Evolutionary conservation across 2,888 invertebrate genomes (phyloP), one percentile per base, ranked within the genome.

Genomic region (Orthosia gothica): DNA sequence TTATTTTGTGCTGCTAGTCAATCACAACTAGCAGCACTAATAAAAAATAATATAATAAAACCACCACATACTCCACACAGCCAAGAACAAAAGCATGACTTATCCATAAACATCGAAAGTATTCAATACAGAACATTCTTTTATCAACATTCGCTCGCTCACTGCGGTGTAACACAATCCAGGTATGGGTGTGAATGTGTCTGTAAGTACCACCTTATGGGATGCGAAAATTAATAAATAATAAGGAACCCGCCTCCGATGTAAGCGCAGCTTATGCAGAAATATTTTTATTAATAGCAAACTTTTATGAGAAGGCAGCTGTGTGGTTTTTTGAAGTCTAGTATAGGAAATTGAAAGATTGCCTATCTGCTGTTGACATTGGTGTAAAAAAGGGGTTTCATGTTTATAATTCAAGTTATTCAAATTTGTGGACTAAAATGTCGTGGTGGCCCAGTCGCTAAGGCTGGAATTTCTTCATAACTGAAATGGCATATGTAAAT

Each of bases 191-290:
- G 95, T 94, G 93, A 95, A 94, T 93, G 87, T 87, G 88, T 91
- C 83, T 91, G 93, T 93, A 92, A 92, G 91, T 90, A 90, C 88
- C 88, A 84, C 88, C 81, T 88, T 87, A 90, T 89, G 89, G 91
- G 91, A 91, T 89, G 92, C 91, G 89, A 93, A 94, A 94, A 94
- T 95, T 95, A 95, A 95, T 95, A 94, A 94, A 95, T 93, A 92
- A 93, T 91, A 89, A 87, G 76, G 63, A 40, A 66, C 61, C 83
- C 91, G 91, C 94, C 92, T 84, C 73, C 71, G 50, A 72, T 81
- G 76, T 76, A 76, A 68, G 85, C 65, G 59, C 69, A 68, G n/a
- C 40, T 26, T 71, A 70, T 70, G 67, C 73, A 62, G 59, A 84
- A 82, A 75, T 81, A 76, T 81, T 73, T 83, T 82, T 82, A 81